phyloP scores from a whole-genome alignment of 2,113 vertebrate species.

The Onychorhynchus coronatus region DNA sequence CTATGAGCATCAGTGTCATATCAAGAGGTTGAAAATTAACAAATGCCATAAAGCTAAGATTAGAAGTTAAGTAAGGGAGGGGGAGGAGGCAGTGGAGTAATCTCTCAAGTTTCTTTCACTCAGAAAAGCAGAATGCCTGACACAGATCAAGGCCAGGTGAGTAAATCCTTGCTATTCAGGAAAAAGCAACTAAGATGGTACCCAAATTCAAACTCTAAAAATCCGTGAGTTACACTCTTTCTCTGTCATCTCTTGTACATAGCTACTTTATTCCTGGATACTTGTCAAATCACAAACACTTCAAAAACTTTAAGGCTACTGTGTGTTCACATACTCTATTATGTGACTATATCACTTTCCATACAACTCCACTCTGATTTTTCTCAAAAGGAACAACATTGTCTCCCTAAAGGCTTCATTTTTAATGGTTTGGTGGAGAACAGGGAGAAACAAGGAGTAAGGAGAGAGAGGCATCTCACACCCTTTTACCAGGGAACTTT shows the following conservation, averaged over 20 bases:
- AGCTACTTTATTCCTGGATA: not conserved
- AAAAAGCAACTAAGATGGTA: not conserved
- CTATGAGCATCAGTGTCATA: not conserved
- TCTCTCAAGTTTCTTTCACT: not conserved
- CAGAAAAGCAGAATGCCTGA: not conserved
- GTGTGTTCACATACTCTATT: not conserved
- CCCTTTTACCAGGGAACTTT: not conserved
- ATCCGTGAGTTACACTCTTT: not conserved
- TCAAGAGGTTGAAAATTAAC: constrained; percentile 7
- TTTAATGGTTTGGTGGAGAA: not conserved
- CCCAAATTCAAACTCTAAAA: not conserved
- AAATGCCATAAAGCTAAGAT: not conserved
- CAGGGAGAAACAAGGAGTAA: not conserved
- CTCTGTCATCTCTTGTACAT: not conserved
- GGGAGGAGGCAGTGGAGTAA: not conserved
- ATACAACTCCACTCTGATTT: not conserved
- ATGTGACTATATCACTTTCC: not conserved
- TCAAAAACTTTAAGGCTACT: not conserved
- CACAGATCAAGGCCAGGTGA: not conserved
- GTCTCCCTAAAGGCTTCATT: not conserved
- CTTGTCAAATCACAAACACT: not conserved
- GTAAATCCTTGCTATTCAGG: not conserved
- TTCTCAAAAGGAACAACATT: not conserved
- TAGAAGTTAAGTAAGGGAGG: not conserved
- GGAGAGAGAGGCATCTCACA: not conserved